Conservation (phyloP, 2,113 vertebrate genomes). For the Sinocyclocheilus anshuiensis region DNA sequence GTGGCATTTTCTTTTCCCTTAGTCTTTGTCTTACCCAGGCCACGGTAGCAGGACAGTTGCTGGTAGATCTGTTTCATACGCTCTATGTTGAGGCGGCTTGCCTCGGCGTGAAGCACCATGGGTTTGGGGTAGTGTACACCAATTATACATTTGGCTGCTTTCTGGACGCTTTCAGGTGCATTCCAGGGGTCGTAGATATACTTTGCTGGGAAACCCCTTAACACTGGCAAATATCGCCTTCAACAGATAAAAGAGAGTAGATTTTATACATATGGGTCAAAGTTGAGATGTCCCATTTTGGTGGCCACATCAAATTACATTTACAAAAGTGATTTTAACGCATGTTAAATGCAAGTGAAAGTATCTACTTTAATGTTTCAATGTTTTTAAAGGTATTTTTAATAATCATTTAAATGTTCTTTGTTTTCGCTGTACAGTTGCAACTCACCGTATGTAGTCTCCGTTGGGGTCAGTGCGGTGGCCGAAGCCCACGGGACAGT, state of each 20-base stretch:
- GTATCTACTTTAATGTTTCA: not conserved
- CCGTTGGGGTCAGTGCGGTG: conserved; percentile 96
- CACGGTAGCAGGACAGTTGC: conserved; percentile 94
- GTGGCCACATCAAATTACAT: not conserved
- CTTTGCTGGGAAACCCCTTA: conserved; percentile 95
- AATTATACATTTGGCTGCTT: conserved; percentile 91
- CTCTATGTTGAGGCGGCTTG: conserved; percentile 94
- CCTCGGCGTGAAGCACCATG: conserved; percentile 95
- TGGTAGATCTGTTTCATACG: conserved; percentile 99
- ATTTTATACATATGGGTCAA: not conserved
- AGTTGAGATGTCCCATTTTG: too few relatives aligned
- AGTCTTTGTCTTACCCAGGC: conserved; percentile 79
- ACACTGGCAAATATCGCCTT: conserved; percentile 91
- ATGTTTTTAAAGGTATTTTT: too few relatives aligned
- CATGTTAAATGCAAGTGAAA: too few relatives aligned
- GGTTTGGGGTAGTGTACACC: conserved; percentile 95
- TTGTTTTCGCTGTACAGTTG: not conserved
- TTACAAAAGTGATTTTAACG: not conserved
- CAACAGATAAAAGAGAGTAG: not conserved
- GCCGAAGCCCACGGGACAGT: conserved; percentile 96
- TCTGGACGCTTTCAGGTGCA: conserved; percentile 91
- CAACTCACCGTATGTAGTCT: conserved; percentile 91
- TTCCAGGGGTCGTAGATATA: conserved; percentile 99
- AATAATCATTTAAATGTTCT: not conserved
- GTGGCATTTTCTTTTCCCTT: not conserved